Evolutionary conservation across 1,140 invertebrate genomes (phyloP).

Genomic region (Triops cancriformis): DNA sequence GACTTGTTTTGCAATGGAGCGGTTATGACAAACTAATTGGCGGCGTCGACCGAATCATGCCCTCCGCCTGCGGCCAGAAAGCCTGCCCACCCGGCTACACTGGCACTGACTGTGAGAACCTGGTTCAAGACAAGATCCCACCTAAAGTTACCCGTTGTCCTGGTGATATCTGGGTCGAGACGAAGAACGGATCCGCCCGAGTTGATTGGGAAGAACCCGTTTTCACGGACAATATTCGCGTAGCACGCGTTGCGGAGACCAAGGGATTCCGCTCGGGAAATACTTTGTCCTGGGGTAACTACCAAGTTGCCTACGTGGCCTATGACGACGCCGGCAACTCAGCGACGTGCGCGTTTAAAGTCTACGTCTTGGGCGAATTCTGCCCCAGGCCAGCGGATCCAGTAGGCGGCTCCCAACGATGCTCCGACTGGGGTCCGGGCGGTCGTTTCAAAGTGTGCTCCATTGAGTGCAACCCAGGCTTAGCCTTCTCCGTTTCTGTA

Average conservation of each 20-base stretch:
- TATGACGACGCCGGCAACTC: constrained; percentile 83
- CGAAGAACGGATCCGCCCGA: constrained; percentile 79
- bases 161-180: constrained; percentile 86
- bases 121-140: constrained; percentile 73
- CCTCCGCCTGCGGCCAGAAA: constrained; percentile 81
- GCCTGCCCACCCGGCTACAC: constrained; percentile 75
- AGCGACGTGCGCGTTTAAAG: constrained; percentile 85
- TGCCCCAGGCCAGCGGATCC: constrained; percentile 79
- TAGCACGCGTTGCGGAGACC: constrained; percentile 69
- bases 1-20: constrained; percentile 79
- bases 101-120: constrained; percentile 70
- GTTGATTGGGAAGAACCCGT: constrained; percentile 91
- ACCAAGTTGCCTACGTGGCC: constrained; percentile 87
- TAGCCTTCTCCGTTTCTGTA: constrained; percentile 80
- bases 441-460: constrained; percentile 90
- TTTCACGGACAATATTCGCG: constrained; percentile 78
- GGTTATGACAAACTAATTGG: constrained; percentile 81
- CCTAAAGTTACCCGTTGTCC: constrained; percentile 83
- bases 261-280: constrained; percentile 82
- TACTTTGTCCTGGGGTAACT: constrained; percentile 83
- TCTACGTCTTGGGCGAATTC: constrained; percentile 82
- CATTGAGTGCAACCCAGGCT: constrained; percentile 73
- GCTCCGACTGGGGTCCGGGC: constrained; percentile 90
- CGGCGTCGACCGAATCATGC: constrained; percentile 82
- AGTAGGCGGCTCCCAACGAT: constrained; percentile 76